Evolutionary conservation across 2,888 invertebrate genomes (phyloP).

Genomic region (Nemoura dubitans): DNA sequence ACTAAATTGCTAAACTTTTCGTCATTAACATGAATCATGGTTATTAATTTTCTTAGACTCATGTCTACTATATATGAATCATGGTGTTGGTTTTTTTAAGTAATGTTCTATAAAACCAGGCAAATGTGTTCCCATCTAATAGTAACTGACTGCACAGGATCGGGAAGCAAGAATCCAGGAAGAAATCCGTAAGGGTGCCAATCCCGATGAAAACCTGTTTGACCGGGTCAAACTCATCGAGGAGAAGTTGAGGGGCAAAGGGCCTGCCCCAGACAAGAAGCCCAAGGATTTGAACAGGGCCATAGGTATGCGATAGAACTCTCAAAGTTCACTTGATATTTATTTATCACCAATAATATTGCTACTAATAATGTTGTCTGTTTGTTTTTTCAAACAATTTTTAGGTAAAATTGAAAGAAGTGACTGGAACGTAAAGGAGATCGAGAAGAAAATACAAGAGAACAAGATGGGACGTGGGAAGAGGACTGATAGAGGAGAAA

Average conservation of each 20-base stretch:
- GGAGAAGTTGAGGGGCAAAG: constrained; percentile 74
- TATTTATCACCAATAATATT: too few relatives aligned
- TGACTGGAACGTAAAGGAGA: constrained; percentile 92
- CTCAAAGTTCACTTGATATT: too few relatives aligned
- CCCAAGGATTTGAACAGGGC: constrained; percentile 87
- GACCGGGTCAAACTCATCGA: constrained; percentile 78
- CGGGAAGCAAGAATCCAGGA: constrained; percentile 60
- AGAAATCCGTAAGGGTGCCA: constrained; percentile 52
- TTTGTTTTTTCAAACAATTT: constrained; percentile 25
- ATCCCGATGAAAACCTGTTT: constrained; percentile 67
- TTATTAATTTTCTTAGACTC: too few relatives aligned
- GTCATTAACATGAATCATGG: too few relatives aligned
- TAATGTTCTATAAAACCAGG: too few relatives aligned
- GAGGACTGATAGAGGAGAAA: constrained; percentile 67
- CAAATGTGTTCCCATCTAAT: background rate
- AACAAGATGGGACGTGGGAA: constrained; percentile 74
- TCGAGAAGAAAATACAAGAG: constrained; percentile 87
- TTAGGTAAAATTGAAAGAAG: constrained; percentile 82
- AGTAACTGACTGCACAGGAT: constrained; percentile 56
- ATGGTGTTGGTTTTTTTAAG: too few relatives aligned
- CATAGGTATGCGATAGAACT: constrained; percentile 67
- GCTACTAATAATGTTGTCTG: too few relatives aligned
- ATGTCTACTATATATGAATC: too few relatives aligned
- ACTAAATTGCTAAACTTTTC: too few relatives aligned
- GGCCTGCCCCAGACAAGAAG: constrained; percentile 72